A percentile compares a stretch with the other conserved stretches of the same genome.
phyloP scores from a whole-genome alignment of 2,888 invertebrate genomes.

The Hydroisotoma schaefferi region DNA sequence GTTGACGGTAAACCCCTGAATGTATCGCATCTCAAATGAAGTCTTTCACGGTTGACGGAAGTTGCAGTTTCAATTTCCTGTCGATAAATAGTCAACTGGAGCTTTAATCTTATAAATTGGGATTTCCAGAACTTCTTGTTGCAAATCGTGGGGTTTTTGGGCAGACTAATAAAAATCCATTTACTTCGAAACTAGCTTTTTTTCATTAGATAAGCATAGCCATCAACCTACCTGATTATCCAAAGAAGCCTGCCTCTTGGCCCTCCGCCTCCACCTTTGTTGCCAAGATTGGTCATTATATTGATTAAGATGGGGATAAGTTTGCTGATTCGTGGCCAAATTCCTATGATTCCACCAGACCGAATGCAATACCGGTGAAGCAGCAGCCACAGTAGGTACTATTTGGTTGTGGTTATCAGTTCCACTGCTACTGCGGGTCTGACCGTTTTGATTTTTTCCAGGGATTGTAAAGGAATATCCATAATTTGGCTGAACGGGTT shows the following conservation, averaged over 20 bases:
- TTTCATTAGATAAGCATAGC: no score
- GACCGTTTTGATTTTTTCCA: no score
- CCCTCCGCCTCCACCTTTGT: constrained; percentile 23
- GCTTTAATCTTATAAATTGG: no score
- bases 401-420: constrained; percentile 21
- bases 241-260: constrained; percentile 13
- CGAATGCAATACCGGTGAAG: constrained; percentile 44
- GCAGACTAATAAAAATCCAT: no score
- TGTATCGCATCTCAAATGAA: no score
- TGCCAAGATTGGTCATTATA: constrained; percentile 18
- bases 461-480: constrained; percentile 1
- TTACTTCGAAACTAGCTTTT: no score
- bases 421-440: background rate
- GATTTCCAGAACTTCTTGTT: no score
- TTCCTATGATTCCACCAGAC: constrained; percentile 48
- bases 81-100: no score
- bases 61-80: no score
- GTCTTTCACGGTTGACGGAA: no score
- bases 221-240: constrained; percentile 3
- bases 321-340: constrained; percentile 18
- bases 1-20: no score
- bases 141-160: no score
- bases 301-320: constrained; percentile 36
- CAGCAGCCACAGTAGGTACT: constrained; percentile 27
- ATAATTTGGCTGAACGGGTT: background rate